Percentiles rank a stretch among this genome's conserved stretches.
These are phyloP conservation scores for Amblyteles armatorius DNA, from an alignment of 2,888 invertebrate genomes.

Conservation along the genomic window DNA sequence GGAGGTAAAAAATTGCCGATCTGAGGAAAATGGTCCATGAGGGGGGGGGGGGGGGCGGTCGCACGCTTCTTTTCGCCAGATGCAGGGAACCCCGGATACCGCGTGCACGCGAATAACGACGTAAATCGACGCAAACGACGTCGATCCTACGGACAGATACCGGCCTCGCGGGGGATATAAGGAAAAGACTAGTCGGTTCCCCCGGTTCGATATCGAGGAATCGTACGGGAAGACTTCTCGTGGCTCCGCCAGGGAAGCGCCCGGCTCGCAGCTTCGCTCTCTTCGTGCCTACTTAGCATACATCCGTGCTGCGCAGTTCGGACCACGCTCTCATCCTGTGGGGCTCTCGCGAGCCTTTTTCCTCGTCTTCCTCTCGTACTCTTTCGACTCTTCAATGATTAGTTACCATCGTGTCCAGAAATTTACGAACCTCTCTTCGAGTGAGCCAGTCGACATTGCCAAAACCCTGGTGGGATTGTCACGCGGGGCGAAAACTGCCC, in stretches of 20 bases:
- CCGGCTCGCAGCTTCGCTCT: conserved; percentile 5
- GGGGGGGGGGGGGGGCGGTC: neutral
- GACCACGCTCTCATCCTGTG: conserved; percentile 23
- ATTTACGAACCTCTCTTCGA: too few species aligned
- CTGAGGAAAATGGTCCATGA: neutral
- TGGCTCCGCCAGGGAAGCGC: conserved; percentile 18
- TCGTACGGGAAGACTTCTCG: conserved; percentile 36
- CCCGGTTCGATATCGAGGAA: conserved; percentile 36
- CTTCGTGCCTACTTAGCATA: conserved; percentile 47
- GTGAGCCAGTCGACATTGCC: neutral
- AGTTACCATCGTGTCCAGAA: neutral
- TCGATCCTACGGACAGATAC: conserved; percentile 52
- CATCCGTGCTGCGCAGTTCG: conserved; percentile 34
- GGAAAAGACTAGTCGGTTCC: conserved; percentile 38
- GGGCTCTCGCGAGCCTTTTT: conserved; percentile 55
- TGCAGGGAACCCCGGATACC: conserved; percentile 2
- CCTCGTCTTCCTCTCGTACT: conserved; percentile 46
- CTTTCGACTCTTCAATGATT: conserved; percentile 22
- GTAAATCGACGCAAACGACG: conserved; percentile 55
- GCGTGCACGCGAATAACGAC: conserved; percentile 54
- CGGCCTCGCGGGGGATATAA: conserved; percentile 22
- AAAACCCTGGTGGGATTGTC: neutral
- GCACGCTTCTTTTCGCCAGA: conserved; percentile 26
- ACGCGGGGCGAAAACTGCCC: too few species aligned
- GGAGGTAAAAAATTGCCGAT: neutral